Base-by-base conservation (phyloP, 2,888 invertebrate species). In the Lasius fuliginosus region DNA sequence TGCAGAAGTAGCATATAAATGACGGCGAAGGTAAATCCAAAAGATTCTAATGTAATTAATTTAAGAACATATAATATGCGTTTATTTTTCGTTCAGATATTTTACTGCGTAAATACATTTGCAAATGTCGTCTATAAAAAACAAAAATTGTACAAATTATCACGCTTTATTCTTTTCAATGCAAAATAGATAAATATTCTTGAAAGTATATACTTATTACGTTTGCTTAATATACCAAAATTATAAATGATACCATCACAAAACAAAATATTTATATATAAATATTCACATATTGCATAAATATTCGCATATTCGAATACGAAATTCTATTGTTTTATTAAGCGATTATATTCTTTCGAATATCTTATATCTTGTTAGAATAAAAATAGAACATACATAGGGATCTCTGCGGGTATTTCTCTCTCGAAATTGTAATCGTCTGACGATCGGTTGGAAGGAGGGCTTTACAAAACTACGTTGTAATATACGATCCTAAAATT, bases 401-500 rank as follows among this genome's bases (percentile, higher is more conserved):
- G 82, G 58, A 75, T 69, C 53, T 71, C 15, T 46, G 49, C 65
- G 65, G 79, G 64, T 67, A 60, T 77, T 68, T 77, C 62, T 53
- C 56, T 58, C 27, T 76, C 56, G 68, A 64, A 58, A 65, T 68
- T 36, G 62, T 81, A 67, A 56, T 60, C 67, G 68, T 77, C 36
- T 85, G 69, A 33, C 53, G 18, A 36, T 18, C 62, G 65, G 40
- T 12, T n/a, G 88, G 74, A 84, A 86, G n/a, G 84, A 88, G 85
- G 83, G 69, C 74, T 69, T 87, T 75, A 87, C 85, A 86, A 90
- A 90, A 90, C 87, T 87, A 69, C 86, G 69, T 76, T 60, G 86
- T 90, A 90, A 90, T 90, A 89, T 90, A 90, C 89, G 90, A 88
- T 85, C 90, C 60, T 84, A 82, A 83, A 89, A 88, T 87, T 87